Percentiles rank a stretch among this genome's conserved stretches.
Conservation (phyloP, 2,113 vertebrate species). For the Sylvilagus bachmani region DNA sequence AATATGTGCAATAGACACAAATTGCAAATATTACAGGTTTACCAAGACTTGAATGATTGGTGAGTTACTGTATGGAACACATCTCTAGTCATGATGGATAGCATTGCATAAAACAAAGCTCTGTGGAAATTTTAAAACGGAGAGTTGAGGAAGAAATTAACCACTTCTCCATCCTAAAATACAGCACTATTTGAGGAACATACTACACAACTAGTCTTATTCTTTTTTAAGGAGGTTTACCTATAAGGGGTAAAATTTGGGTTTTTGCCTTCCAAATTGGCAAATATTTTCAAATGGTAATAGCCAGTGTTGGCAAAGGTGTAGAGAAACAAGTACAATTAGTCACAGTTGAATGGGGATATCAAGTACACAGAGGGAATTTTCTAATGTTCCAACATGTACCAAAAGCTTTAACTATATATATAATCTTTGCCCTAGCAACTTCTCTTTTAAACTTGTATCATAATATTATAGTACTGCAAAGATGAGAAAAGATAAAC, state of each 20-base stretch:
- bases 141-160: slow-evolving; percentile 68
- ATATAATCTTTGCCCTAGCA: neutral
- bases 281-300: slow-evolving; percentile 55
- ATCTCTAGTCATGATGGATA: slow-evolving; percentile 64
- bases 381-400: neutral
- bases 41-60: neutral
- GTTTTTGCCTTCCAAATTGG: slow-evolving; percentile 38
- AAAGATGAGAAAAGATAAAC: slow-evolving; percentile 20
- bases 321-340: slow-evolving; percentile 14
- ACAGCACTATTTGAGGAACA: slow-evolving; percentile 15
- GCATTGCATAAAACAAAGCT: slow-evolving; percentile 59
- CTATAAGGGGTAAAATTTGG: slow-evolving; percentile 27
- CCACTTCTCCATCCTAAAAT: slow-evolving; percentile 44
- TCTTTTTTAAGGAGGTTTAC: neutral
- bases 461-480: neutral
- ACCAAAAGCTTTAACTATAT: slow-evolving; percentile 45
- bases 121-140: slow-evolving; percentile 56
- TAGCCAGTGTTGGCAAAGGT: slow-evolving; percentile 25
- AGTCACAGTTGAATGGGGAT: neutral
- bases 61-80: slow-evolving; percentile 5
- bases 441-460: slow-evolving; percentile 27
- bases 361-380: slow-evolving; percentile 43
- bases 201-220: neutral
- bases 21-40: neutral
- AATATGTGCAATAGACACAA: slow-evolving; percentile 56